Evolutionary conservation across 1,140 invertebrate species (phyloP).

Genomic region (Drosophila bipectinata): DNA sequence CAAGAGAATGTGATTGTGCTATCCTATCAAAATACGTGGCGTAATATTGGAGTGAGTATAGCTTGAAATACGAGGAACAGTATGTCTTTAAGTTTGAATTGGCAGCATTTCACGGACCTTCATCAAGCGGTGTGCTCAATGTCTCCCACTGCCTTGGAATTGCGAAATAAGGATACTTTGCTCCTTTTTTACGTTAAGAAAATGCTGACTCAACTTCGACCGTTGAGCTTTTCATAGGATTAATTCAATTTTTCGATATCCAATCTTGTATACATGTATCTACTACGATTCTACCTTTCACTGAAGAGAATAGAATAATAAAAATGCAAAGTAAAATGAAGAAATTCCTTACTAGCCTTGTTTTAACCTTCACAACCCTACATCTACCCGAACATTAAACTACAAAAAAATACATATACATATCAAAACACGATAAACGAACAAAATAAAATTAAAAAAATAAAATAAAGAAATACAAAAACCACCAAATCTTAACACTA

Average conservation of each 20-base stretch:
- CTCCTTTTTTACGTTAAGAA: constrained; percentile 54
- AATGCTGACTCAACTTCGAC: constrained; percentile 55
- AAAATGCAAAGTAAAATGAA: neutral
- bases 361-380: neutral
- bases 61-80: accelerated
- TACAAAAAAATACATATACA: neutral
- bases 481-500: neutral
- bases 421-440: neutral
- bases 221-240: constrained; percentile 64
- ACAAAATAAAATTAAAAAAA: neutral
- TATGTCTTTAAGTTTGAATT: too few species aligned
- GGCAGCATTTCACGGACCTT: constrained; percentile 63
- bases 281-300: neutral
- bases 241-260: neutral
- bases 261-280: neutral
- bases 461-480: neutral
- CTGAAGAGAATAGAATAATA: neutral
- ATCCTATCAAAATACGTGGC: constrained; percentile 62
- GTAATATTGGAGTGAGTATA: constrained; percentile 64
- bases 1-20: constrained; percentile 59
- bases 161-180: constrained; percentile 60
- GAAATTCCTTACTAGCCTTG: neutral
- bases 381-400: neutral
- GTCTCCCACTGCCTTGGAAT: constrained; percentile 55
- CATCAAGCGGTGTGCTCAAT: constrained; percentile 68